Percentiles rank a stretch among this genome's conserved stretches.
These are phyloP conservation scores for Orthosia gothica DNA, from an alignment of 2,888 invertebrate species.

Conservation along the genomic window DNA sequence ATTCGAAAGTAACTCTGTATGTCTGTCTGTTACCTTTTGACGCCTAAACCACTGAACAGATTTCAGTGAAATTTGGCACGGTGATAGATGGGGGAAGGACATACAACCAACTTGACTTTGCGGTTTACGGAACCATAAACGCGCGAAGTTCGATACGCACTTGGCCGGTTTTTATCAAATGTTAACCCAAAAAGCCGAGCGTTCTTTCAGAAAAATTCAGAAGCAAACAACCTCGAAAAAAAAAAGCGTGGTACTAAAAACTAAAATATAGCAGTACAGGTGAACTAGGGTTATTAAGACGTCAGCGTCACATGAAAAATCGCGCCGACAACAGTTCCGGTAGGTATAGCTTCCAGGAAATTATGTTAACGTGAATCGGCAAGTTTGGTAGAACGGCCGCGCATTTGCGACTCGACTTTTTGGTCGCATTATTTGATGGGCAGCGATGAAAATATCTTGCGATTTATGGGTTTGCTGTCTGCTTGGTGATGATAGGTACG, in stretches of 20 bases:
- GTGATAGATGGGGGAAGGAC: too few relatives aligned
- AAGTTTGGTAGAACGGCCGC: constrained; percentile 45
- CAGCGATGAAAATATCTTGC: not conserved
- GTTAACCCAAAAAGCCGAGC: too few relatives aligned
- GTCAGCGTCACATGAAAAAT: constrained; percentile 69
- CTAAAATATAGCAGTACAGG: constrained; percentile 15
- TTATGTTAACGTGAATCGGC: constrained; percentile 77
- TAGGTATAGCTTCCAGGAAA: constrained; percentile 74
- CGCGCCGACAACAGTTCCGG: constrained; percentile 67
- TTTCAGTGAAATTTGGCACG: too few relatives aligned
- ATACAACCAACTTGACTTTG: too few relatives aligned
- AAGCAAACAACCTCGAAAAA: not conserved
- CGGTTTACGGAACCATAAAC: too few relatives aligned
- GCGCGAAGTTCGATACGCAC: too few relatives aligned
- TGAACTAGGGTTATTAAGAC: constrained; percentile 57
- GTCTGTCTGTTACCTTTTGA: too few relatives aligned
- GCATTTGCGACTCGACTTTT: constrained; percentile 52
- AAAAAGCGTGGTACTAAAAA: constrained; percentile 12
- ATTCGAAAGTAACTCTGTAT: too few relatives aligned
- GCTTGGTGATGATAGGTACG: too few relatives aligned
- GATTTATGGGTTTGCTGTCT: too few relatives aligned
- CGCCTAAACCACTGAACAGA: too few relatives aligned
- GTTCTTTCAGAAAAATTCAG: not conserved
- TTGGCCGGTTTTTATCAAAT: too few relatives aligned
- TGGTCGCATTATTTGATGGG: not conserved